Evolutionary conservation across 2,113 vertebrate genomes (phyloP).

Genomic region (Notechis scutatus): DNA sequence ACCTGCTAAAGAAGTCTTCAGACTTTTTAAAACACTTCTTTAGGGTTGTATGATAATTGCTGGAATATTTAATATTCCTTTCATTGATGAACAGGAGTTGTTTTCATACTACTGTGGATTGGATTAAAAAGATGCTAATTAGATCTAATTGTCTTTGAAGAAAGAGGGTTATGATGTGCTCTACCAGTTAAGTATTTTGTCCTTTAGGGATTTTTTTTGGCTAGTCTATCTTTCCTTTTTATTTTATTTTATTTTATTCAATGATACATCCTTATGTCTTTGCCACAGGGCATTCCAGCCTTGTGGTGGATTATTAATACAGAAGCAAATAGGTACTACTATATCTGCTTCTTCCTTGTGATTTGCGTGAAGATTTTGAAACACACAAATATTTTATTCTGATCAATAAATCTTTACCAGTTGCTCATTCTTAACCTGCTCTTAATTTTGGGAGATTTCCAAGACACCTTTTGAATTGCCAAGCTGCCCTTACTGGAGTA

Average conservation of each 20-base stretch:
- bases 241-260: neutral
- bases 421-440: neutral
- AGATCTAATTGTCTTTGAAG: neutral
- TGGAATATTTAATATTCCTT: neutral
- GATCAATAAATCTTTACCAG: neutral
- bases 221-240: neutral
- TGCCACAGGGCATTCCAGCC: neutral
- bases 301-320: neutral
- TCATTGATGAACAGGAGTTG: neutral
- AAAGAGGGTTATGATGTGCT: neutral
- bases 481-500: neutral
- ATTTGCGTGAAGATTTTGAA: neutral
- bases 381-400: neutral
- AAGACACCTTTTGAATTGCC: neutral
- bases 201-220: neutral
- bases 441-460: neutral
- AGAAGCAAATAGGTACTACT: neutral
- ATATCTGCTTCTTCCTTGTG: neutral
- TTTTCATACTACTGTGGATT: neutral
- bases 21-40: neutral
- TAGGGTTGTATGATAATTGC: neutral
- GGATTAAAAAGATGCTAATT: neutral
- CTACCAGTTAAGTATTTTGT: neutral
- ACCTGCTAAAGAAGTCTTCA: neutral
- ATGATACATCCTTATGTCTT: neutral